Base-by-base conservation (phyloP, 1,140 invertebrate genomes). In the Apocrypta bakeri region DNA sequence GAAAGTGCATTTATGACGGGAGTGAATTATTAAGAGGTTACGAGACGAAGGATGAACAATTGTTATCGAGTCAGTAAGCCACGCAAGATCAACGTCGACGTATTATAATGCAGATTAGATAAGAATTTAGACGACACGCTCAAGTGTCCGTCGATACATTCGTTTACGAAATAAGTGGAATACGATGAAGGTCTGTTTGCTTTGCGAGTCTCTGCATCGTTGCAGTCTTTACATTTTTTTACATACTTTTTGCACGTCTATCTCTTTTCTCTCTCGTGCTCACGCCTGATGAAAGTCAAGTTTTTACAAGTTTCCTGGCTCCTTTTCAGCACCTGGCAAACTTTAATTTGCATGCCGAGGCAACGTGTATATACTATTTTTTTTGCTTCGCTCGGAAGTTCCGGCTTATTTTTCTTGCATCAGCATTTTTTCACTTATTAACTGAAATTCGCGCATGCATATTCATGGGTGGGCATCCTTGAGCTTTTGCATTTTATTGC, bases 271-370 rank as follows among this genome's bases (percentile, higher is more conserved):
- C 48, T 3, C 48, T 2, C 12, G 6, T n/a, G 48, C 48, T 56
- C 48, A 7, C 48, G 48, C 48, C 48, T 56, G 48, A 56, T 56
- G 48, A 56, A 56, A 56, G 48, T 56, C 48, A 56, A 56, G 48
- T 56, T 56, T 56, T 56, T 56, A n/a, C 21, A 56, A 56, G 48
- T 56, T 56, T 56, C 17, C 17, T 56, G 48, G 48, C 48, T 56
- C 48, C 48, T 56, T 56, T 56, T 56, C 48, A 56, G 48, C 48
- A n/a, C 48, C 48, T n/a, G 48, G 48, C 48, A 56, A 56, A 56
- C 48, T 56, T 56, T 56, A 56, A 56, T 56, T 56, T 56, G 17
- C 48, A 56, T 56, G 48, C 48, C 48, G 48, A 56, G 48, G 48
- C 48, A n/a, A n/a, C 17, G 48, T n/a, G 17, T 21, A 7, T 56